Conservation (phyloP, 2,888 invertebrate genomes). For the Listrodromus nycthemerus region DNA sequence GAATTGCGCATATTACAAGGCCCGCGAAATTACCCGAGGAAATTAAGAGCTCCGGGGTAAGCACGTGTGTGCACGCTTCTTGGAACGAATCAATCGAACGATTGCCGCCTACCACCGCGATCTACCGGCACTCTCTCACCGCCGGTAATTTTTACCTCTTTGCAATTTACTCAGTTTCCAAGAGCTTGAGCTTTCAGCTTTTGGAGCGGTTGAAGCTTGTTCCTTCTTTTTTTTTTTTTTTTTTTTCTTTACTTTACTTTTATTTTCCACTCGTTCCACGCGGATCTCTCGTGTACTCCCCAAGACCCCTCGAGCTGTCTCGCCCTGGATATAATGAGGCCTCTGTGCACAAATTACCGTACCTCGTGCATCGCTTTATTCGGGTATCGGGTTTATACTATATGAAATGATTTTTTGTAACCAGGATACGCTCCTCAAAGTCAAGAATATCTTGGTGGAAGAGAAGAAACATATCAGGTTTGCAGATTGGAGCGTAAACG, state of each 20-base stretch:
- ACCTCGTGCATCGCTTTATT: slow-evolving; percentile 31
- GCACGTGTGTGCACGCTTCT: slow-evolving; percentile 73
- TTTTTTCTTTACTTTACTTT: slow-evolving; percentile 17
- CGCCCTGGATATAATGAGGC: slow-evolving; percentile 55
- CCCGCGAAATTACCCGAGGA: slow-evolving; percentile 75
- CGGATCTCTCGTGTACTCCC: slow-evolving; percentile 44
- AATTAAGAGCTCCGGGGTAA: slow-evolving; percentile 77
- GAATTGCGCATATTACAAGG: slow-evolving; percentile 70
- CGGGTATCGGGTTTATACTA: slow-evolving; percentile 39
- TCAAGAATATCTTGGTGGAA: slow-evolving; percentile 93
- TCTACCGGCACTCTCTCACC: slow-evolving; percentile 56
- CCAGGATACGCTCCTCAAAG: slow-evolving; percentile 94
- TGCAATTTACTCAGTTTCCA: slow-evolving; percentile 77
- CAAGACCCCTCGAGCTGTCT: slow-evolving; percentile 35
- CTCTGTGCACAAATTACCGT: slow-evolving; percentile 56
- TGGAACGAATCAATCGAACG: slow-evolving; percentile 79
- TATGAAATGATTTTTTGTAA: slow-evolving; percentile 78
- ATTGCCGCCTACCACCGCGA: slow-evolving; percentile 60
- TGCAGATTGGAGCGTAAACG: slow-evolving; percentile 96
- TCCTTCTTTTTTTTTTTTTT: slow-evolving; percentile 11
- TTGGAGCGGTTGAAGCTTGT: slow-evolving; percentile 65
- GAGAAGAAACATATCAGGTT: slow-evolving; percentile 97
- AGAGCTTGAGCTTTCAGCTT: slow-evolving; percentile 68
- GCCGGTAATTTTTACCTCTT: slow-evolving; percentile 75
- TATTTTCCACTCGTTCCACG: slow-evolving; percentile 62